Conservation (phyloP, 2,113 vertebrate genomes). For the Narcine bancroftii region DNA sequence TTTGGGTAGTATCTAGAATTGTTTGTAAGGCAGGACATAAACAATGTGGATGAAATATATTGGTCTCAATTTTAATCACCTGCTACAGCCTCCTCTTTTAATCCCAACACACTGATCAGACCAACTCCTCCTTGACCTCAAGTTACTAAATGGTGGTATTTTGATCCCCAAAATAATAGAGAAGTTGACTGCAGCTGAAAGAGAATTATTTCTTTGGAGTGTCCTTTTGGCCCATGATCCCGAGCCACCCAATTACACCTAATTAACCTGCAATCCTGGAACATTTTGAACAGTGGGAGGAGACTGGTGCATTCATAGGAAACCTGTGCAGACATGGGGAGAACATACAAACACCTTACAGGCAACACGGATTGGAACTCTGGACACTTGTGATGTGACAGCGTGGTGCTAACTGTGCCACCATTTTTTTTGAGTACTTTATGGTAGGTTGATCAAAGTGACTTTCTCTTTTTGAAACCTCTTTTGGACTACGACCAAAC, state of each 20-base stretch:
- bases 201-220: neutral
- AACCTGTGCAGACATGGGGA: too few relatives aligned
- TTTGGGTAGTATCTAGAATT: neutral
- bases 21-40: neutral
- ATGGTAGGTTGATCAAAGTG: neutral
- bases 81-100: neutral
- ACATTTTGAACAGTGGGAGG: too few relatives aligned
- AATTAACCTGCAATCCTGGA: too few relatives aligned
- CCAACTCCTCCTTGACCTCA: too few relatives aligned
- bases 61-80: neutral
- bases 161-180: neutral
- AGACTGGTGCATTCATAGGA: too few relatives aligned
- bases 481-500: neutral
- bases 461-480: neutral
- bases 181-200: constrained; percentile 1
- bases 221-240: too few relatives aligned
- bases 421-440: neutral
- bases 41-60: neutral
- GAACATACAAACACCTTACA: too few relatives aligned
- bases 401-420: too few relatives aligned
- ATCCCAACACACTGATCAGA: too few relatives aligned
- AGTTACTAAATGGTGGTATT: neutral
- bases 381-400: too few relatives aligned
- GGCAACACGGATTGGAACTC: too few relatives aligned
- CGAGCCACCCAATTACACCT: too few relatives aligned